Percentiles rank a stretch among this genome's conserved stretches.
phyloP scores from a whole-genome alignment of 2,888 invertebrate species.

The Conus canariensis region DNA sequence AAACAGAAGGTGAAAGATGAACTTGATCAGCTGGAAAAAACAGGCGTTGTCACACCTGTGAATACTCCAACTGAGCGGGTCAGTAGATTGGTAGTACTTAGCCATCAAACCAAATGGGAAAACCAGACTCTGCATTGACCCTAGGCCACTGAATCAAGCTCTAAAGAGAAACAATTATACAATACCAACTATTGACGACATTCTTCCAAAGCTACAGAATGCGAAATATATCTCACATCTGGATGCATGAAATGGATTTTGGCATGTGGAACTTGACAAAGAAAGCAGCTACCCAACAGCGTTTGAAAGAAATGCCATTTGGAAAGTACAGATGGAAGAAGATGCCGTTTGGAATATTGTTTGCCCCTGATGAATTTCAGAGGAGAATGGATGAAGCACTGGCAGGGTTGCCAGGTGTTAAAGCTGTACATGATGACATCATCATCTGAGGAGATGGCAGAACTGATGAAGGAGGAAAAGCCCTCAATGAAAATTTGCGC shows the following conservation, averaged over 20 bases:
- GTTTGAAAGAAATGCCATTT: background rate
- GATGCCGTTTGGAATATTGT: conserved; percentile 3
- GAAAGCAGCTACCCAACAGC: background rate
- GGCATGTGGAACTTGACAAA: background rate
- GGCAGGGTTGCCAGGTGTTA: background rate
- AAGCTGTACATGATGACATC: background rate
- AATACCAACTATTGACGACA: background rate
- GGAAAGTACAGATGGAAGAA: conserved; percentile 5
- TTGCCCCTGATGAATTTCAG: conserved; percentile 10
- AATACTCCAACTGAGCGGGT: background rate
- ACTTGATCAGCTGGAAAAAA: background rate
- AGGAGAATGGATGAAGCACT: background rate
- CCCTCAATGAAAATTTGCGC: background rate
- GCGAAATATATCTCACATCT: conserved; percentile 2
- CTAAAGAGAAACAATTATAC: background rate
- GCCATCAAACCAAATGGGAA: background rate
- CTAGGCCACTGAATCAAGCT: background rate
- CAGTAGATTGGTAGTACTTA: background rate
- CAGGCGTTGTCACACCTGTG: background rate
- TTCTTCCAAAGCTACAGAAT: background rate
- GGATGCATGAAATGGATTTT: background rate
- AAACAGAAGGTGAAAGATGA: background rate
- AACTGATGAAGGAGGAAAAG: background rate
- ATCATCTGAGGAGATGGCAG: background rate
- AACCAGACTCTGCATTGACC: conserved; percentile 1